A percentile compares a stretch with the other conserved stretches of the same genome.
Evolutionary conservation across 2,113 vertebrate genomes (phyloP).

Genomic region (Vulpes vulpes): DNA sequence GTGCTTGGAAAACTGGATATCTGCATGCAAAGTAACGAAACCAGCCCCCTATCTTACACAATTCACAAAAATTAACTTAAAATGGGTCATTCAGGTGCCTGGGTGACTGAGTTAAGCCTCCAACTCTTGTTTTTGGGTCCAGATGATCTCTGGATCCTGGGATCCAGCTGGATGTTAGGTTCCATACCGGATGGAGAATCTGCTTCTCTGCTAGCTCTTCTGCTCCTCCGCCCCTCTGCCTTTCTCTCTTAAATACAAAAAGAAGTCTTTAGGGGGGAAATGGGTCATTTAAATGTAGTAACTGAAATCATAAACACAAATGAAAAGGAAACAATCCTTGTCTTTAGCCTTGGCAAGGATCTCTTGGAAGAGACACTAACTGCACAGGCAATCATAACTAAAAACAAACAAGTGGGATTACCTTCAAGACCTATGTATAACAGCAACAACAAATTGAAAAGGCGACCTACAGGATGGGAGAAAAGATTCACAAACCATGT

Average conservation of each 20-base stretch:
- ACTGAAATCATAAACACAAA: background rate
- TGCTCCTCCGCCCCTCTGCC: background rate
- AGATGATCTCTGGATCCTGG: no score
- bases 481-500: background rate
- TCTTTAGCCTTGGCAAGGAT: background rate
- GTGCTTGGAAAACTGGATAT: background rate
- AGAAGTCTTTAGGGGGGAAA: background rate
- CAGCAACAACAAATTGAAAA: background rate
- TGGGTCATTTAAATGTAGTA: background rate
- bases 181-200: background rate
- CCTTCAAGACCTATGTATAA: background rate
- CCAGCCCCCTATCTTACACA: background rate
- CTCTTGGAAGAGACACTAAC: background rate
- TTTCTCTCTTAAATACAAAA: background rate
- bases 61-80: background rate
- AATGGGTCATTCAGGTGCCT: background rate
- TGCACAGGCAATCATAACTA: background rate
- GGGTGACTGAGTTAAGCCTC: background rate
- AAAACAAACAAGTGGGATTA: background rate
- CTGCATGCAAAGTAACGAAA: background rate
- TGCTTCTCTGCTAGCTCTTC: background rate
- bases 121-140: background rate
- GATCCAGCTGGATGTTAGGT: no score
- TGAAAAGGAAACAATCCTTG: background rate
- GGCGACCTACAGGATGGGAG: background rate